Base-by-base conservation (phyloP, 2,888 invertebrate genomes). In the Cartodere bifasciata region DNA sequence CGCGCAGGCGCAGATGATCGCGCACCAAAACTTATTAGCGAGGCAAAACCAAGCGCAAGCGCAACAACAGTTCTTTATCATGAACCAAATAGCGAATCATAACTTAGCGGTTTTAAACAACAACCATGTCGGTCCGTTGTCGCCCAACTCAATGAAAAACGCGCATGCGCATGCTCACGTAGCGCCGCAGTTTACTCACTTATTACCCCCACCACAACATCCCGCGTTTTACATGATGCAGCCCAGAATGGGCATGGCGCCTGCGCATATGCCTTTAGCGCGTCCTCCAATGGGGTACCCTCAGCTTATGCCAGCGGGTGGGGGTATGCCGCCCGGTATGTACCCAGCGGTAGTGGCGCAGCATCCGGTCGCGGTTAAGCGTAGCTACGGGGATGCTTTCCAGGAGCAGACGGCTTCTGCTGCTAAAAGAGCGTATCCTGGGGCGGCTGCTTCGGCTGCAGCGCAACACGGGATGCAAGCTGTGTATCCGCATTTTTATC, bases 1-100 rank as follows among this genome's bases (percentile, higher is more conserved):
- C 9, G n/a, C n/a, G n/a, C 65, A 65, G 44, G 67, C 67, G 2
- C 67, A 68, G 50, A 63, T 67, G 40, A 77, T 79, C 51, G 79
- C 79, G 29, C 77, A 77, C 50, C 78, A 78, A 51, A 76, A 64
- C 58, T 61, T 79, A 25, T 56, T 79, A 35, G 74, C 71, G 28
- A 65, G 70, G 3, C 80, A 77, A 45, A 73, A 72, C 52, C 75
- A 71, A 25, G 53, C 49, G 13, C 53, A 53, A 23, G 75, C 70
- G 25, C 53, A 49, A 13, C 54, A 53, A 24, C 39, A 60, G 59
- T 34, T 59, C 44, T 31, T 59, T 12, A 36, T 60, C 7, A 55
- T 60, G 55, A 57, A 57, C 40, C 58, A 58, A 35, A 48, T 58
- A 12, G 55, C 56, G 12, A 58, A 57, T 28, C 54, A 64, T 49